Conservation (phyloP, 2,888 invertebrate species). For the Steinernema carpocapsae region DNA sequence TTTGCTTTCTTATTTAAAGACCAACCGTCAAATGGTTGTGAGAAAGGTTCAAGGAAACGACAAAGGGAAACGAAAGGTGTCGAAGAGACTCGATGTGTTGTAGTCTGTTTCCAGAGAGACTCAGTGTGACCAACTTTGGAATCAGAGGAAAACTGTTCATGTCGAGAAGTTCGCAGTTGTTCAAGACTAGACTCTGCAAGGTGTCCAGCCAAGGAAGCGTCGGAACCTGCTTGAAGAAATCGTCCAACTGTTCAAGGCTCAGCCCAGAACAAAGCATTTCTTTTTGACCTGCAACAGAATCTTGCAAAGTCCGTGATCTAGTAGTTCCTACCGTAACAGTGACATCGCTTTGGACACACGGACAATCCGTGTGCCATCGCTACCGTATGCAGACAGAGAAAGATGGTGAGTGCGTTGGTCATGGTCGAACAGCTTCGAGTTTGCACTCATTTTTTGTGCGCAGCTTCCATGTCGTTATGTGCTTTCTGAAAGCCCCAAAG, state of each 20-base stretch:
- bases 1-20: slow-evolving; percentile 16
- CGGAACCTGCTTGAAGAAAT: not conserved
- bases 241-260: not conserved
- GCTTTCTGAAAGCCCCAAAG: not conserved
- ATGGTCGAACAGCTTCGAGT: not conserved
- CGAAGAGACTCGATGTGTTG: slow-evolving; percentile 30
- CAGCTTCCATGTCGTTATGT: not conserved
- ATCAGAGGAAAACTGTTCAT: slow-evolving; percentile 27
- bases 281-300: not conserved
- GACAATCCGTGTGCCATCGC: not conserved
- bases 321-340: not conserved
- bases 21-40: slow-evolving; percentile 31
- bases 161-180: slow-evolving; percentile 27
- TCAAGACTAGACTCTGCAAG: slow-evolving; percentile 27
- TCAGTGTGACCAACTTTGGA: slow-evolving; percentile 37
- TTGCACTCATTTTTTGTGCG: slow-evolving; percentile 11
- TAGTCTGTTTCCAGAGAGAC: slow-evolving; percentile 39
- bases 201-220: slow-evolving; percentile 1
- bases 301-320: not conserved
- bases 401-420: not conserved
- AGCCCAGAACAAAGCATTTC: not conserved
- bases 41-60: slow-evolving; percentile 36
- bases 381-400: not conserved
- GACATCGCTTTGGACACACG: not conserved
- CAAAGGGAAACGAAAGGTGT: not conserved